Evolutionary conservation across 1,140 invertebrate species (phyloP).

Genomic region (Maniola jurtina): DNA sequence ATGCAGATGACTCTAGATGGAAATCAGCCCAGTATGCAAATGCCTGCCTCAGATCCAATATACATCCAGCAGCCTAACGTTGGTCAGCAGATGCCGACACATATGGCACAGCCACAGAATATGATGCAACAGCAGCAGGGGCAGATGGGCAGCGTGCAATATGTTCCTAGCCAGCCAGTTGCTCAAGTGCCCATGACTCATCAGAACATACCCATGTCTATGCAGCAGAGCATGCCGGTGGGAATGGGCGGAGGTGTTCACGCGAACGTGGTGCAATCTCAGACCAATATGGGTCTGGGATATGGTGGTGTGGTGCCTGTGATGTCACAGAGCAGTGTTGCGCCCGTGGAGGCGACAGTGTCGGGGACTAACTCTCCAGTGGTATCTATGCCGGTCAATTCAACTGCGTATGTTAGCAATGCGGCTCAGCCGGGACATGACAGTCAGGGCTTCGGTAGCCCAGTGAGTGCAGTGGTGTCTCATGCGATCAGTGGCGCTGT

Average conservation of each 20-base stretch:
- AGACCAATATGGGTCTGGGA: slow-evolving; percentile 71
- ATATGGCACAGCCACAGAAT: slow-evolving; percentile 68
- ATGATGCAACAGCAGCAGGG: slow-evolving; percentile 69
- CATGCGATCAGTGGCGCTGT: slow-evolving; percentile 72
- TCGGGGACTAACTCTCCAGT: slow-evolving; percentile 77
- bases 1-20: slow-evolving; percentile 78
- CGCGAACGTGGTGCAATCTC: slow-evolving; percentile 72
- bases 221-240: slow-evolving; percentile 71
- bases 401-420: slow-evolving; percentile 65
- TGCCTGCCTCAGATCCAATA: slow-evolving; percentile 75
- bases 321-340: slow-evolving; percentile 74
- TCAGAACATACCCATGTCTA: slow-evolving; percentile 76
- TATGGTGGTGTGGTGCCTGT: slow-evolving; percentile 73
- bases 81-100: slow-evolving; percentile 71
- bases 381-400: slow-evolving; percentile 73
- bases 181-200: slow-evolving; percentile 64
- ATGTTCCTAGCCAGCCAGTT: slow-evolving; percentile 73
- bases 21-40: slow-evolving; percentile 77
- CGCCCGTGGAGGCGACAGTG: slow-evolving; percentile 64
- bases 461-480: slow-evolving; percentile 75
- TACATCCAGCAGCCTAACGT: slow-evolving; percentile 73
- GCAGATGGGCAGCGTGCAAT: slow-evolving; percentile 68
- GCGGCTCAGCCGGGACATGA: slow-evolving; percentile 61
- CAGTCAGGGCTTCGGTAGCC: slow-evolving; percentile 76
- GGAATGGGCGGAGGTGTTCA: slow-evolving; percentile 72